Base-by-base conservation (phyloP, 64 coral and sea anemone species). In the Pachyseris speciosa region DNA sequence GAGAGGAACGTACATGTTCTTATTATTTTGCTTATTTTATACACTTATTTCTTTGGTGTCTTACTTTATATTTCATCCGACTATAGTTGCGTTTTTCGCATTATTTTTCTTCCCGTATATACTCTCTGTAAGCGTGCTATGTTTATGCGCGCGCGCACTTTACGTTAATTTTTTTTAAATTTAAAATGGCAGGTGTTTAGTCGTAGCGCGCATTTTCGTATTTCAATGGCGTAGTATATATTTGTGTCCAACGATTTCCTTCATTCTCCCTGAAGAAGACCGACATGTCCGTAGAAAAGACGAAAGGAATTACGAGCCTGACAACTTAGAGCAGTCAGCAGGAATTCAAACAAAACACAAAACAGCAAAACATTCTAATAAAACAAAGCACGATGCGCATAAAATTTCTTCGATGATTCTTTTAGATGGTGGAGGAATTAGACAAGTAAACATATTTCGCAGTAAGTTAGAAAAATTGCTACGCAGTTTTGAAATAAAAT, bases 181-280 rank as follows among this genome's bases (percentile, higher is more conserved):
- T 55, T n/a, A n/a, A n/a, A n/a, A 19, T 55, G 15, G 20, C 76
- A 36, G 19, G 25, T 53, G 27, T 83, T 83, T 59, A 83, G 78
- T 83, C 51, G 78, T 83, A 60, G 78, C 50, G 59, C 78, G 50
- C 50, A 83, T 13, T 83, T 83, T 83, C 0, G 78, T 83, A 83
- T 59, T 83, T 83, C 78, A 83, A 27, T 83, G 27, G 78, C 30
- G 50, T 60, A 83, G 78, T 60, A 59, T 36, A 83, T 37, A 83
- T 83, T 58, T 59, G 49, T 83, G 78, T 83, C 58, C 22, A 83
- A 83, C 4, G 49, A 26, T 83, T 32, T 83, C 2, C 49, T 83
- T 59, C 37, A 83, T 83, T 83, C 78, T 38, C 78, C 78, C 78
- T 83, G 29, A 40, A 38, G 78, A 83, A 60, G 78, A 59, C 78